These are phyloP conservation scores for Syngnathus rostellatus DNA, from an alignment of 2,797 vertebrate species.

Conservation along the genomic window DNA sequence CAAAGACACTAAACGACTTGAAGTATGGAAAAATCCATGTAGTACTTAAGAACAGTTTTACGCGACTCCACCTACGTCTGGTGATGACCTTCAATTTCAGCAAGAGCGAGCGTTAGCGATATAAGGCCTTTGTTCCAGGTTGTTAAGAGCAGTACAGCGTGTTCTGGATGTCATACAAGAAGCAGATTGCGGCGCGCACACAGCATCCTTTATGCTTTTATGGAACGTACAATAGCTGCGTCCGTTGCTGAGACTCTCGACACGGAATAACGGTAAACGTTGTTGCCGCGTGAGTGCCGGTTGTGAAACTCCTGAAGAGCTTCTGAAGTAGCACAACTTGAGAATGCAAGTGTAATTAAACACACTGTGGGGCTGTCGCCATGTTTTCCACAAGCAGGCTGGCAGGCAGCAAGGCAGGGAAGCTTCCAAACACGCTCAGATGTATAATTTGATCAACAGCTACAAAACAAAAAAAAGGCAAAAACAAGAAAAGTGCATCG, in stretches of 20 bases:
- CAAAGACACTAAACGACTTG: too few species aligned
- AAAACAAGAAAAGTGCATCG: not conserved
- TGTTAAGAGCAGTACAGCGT: not conserved
- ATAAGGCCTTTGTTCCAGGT: slow-evolving; percentile 13
- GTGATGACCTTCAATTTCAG: not conserved
- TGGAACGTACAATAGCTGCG: slow-evolving; percentile 8
- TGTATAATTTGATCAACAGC: slow-evolving; percentile 8
- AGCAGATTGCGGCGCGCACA: slow-evolving; percentile 4
- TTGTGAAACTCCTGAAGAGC: slow-evolving; percentile 27
- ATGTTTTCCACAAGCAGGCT: slow-evolving; percentile 6
- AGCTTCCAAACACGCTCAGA: slow-evolving; percentile 16
- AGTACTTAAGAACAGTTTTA: slow-evolving; percentile 17
- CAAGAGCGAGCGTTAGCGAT: not conserved
- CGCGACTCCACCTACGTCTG: not conserved
- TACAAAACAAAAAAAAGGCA: not conserved
- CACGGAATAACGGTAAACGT: slow-evolving; percentile 13
- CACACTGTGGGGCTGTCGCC: slow-evolving; percentile 7
- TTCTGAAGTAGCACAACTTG: slow-evolving; percentile 29
- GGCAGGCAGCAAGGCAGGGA: not conserved
- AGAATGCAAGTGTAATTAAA: slow-evolving; percentile 52
- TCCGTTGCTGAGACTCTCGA: slow-evolving; percentile 7
- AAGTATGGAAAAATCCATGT: too few species aligned
- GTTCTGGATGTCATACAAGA: slow-evolving; percentile 11
- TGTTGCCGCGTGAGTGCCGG: slow-evolving; percentile 23
- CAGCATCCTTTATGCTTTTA: slow-evolving; percentile 15